These are phyloP conservation scores for Himalopsyche phryganea DNA, from an alignment of 1,140 invertebrate species.

Conservation along the genomic window DNA sequence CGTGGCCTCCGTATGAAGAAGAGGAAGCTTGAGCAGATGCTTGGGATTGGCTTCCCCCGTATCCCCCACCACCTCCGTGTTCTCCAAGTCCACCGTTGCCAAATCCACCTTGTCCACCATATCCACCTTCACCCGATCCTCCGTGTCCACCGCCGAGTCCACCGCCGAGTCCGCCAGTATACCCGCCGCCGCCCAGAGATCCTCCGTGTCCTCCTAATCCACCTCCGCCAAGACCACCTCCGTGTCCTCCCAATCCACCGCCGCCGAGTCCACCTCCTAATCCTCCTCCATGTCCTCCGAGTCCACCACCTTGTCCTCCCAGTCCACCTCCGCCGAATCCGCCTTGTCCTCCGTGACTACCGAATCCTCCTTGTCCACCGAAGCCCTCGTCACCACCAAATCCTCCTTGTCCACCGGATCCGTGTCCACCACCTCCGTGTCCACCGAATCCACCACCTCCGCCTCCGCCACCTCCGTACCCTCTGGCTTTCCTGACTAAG, in stretches of 20 bases:
- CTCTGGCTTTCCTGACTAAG: slow-evolving; percentile 44
- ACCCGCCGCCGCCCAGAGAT: slow-evolving; percentile 24
- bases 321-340: slow-evolving; percentile 12
- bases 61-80: slow-evolving; percentile 30
- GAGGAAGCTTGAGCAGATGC: slow-evolving; percentile 18
- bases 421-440: slow-evolving; percentile 43
- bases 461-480: slow-evolving; percentile 39
- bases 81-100: slow-evolving; percentile 33
- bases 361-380: slow-evolving; percentile 27
- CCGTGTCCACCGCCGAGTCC: slow-evolving; percentile 17
- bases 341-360: slow-evolving; percentile 20
- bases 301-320: slow-evolving; percentile 15
- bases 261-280: slow-evolving; percentile 26
- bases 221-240: slow-evolving; percentile 5
- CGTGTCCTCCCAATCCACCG: slow-evolving; percentile 11
- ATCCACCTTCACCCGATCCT: slow-evolving; percentile 23
- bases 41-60: slow-evolving; percentile 21
- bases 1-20: slow-evolving; percentile 20
- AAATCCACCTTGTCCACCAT: slow-evolving; percentile 24
- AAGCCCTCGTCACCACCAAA: slow-evolving; percentile 37
- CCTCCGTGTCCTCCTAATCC: slow-evolving; percentile 16
- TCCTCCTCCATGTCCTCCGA: slow-evolving; percentile 29
- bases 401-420: slow-evolving; percentile 40
- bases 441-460: slow-evolving; percentile 42
- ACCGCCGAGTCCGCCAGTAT: slow-evolving; percentile 6